Conservation (phyloP, 2,797 vertebrate species). For the Peromyscus melanophrys region DNA sequence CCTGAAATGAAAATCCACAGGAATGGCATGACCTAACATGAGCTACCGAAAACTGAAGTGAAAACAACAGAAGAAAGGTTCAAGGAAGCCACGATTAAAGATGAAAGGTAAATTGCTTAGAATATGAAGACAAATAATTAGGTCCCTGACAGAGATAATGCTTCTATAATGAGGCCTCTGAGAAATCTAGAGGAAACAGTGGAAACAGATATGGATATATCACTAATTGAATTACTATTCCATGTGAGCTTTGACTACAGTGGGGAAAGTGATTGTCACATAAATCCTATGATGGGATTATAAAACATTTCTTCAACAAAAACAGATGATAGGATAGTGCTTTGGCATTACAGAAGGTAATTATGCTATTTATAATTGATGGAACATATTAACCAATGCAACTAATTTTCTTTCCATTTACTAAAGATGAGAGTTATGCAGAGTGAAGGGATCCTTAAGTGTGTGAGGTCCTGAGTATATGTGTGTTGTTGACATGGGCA, state of each 20-base stretch:
- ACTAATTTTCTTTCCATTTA: neutral
- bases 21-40: slow-evolving; percentile 6
- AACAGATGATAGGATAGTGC: neutral
- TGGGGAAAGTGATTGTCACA: neutral
- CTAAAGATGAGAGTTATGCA: neutral
- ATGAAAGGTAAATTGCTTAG: slow-evolving; percentile 74
- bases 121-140: slow-evolving; percentile 77
- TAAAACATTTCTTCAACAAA: neutral
- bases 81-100: slow-evolving; percentile 63
- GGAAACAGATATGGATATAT: slow-evolving; percentile 64
- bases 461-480: no score
- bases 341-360: neutral
- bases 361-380: slow-evolving; percentile 36
- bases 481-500: neutral
- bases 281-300: neutral
- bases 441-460: neutral
- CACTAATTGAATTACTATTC: slow-evolving; percentile 65
- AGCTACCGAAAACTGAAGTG: slow-evolving; percentile 2
- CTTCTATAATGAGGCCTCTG: slow-evolving; percentile 62
- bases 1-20: slow-evolving; percentile 57
- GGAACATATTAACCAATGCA: neutral
- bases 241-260: neutral
- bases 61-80: slow-evolving; percentile 53
- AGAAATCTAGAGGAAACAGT: slow-evolving; percentile 65
- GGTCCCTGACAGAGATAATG: slow-evolving; percentile 64